Percentiles rank a stretch among this genome's conserved stretches.
phyloP scores from a whole-genome alignment of 2,113 vertebrate genomes.

The Neopipo cinnamomea region DNA sequence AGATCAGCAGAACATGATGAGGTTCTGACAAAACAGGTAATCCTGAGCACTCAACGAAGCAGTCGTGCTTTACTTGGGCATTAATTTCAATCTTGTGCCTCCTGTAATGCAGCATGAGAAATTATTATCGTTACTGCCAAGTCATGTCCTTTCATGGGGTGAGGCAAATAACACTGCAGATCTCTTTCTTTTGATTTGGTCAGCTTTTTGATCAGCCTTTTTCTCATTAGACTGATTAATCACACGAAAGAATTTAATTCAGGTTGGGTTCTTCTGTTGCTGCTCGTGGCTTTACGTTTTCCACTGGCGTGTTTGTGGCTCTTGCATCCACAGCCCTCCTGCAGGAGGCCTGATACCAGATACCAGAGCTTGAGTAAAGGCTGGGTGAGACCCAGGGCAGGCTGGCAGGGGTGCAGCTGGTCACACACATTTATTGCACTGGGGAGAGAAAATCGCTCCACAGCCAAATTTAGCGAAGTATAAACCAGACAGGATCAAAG shows the following conservation, averaged over 20 bases:
- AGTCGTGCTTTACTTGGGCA: background rate
- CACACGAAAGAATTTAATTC: background rate
- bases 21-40: background rate
- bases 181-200: background rate
- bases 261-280: background rate
- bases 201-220: background rate
- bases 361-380: background rate
- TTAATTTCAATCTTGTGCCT: background rate
- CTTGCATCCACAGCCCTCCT: background rate
- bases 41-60: background rate
- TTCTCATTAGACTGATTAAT: background rate
- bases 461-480: background rate
- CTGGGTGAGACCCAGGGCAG: background rate
- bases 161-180: background rate
- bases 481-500: conserved; percentile 13
- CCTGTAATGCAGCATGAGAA: background rate
- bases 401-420: background rate
- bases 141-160: background rate
- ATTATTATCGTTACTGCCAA: background rate
- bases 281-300: background rate
- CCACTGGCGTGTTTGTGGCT: background rate
- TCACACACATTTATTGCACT: background rate
- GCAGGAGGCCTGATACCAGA: background rate
- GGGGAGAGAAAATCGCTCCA: background rate
- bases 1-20: background rate